Evolutionary conservation across 2,888 invertebrate species (phyloP), one percentile per base, ranked within the genome.

Genomic region (Periphyllus acericola): DNA sequence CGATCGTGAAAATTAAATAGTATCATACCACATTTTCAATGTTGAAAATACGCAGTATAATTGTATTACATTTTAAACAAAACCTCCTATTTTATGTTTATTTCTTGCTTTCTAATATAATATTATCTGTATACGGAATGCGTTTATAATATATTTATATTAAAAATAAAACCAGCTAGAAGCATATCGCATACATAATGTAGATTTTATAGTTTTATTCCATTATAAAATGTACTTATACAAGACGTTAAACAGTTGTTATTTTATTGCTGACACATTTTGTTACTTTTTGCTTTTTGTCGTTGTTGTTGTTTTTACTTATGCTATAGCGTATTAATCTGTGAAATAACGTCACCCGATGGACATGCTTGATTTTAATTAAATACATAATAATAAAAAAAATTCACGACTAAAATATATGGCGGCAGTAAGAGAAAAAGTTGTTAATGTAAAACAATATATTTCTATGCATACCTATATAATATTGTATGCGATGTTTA

Each of bases 191-290:
- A 29, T 32, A 14, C 32, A 60, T 60, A 60, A 60, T 60, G 19
- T 29, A 29, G 71, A 71, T 29, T 71, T 71, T 71, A 71, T 71
- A 71, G 71, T 71, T 71, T 32, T 71, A 29, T 71, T 71, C 71
- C 71, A 71, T 71, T 71, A 71, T 71, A 29, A 71, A 71, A 71
- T 29, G 11, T 11, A 68, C 68, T 68, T 11, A n/a, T 9, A n/a
- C n/a, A 25, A 11, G 68, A n/a, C 29, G 25, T 68, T 14, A 25
- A 68, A 68, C 29, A n/a, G 29, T 68, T 29, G n/a, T n/a, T 68
- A 68, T 60, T 60, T 60, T 60, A 60, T 60, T 60, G 29, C 11
- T 71, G 14, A 71, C 71, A 29, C 3, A 29, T 71, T 32, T 71
- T n/a, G 25, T 66, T 21, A 66, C 25, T 68, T 68, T 68, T n/a